Conservation (phyloP, 2,797 vertebrate species). For the Brachymystax lenok region DNA sequence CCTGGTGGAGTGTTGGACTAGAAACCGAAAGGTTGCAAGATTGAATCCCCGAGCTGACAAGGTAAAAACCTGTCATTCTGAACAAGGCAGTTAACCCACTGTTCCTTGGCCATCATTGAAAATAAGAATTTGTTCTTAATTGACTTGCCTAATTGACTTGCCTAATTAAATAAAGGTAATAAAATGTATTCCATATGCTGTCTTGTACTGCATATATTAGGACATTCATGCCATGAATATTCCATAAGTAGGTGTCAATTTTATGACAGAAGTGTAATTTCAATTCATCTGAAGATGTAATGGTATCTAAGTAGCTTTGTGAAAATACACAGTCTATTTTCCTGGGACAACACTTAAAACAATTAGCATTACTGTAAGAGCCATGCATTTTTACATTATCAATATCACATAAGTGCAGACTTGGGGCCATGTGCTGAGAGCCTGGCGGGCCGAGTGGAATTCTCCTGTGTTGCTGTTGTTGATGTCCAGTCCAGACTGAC, state of each 20-base stretch:
- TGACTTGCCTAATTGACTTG: too few relatives aligned
- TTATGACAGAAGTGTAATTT: background rate
- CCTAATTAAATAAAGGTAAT: background rate
- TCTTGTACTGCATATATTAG: too few relatives aligned
- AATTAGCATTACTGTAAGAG: constrained; percentile 62
- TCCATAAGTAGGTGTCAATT: background rate
- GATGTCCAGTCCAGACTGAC: constrained; percentile 67
- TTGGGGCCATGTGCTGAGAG: constrained; percentile 20
- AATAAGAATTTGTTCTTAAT: too few relatives aligned
- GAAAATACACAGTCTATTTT: constrained; percentile 53
- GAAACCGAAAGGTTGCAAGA: too few relatives aligned
- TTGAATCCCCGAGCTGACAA: too few relatives aligned
- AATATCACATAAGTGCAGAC: constrained; percentile 68
- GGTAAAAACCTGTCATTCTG: too few relatives aligned
- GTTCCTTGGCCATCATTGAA: too few relatives aligned
- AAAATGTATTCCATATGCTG: too few relatives aligned
- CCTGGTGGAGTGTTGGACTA: too few relatives aligned
- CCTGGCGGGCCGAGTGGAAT: constrained; percentile 44
- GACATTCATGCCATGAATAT: too few relatives aligned
- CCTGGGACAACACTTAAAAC: constrained; percentile 66
- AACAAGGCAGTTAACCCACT: too few relatives aligned
- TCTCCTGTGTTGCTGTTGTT: constrained; percentile 56
- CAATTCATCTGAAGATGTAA: constrained; percentile 45
- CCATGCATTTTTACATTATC: constrained; percentile 61
- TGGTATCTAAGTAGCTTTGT: constrained; percentile 27